phyloP scores from a whole-genome alignment of 2,797 vertebrate genomes.

The Synanceia verrucosa region DNA sequence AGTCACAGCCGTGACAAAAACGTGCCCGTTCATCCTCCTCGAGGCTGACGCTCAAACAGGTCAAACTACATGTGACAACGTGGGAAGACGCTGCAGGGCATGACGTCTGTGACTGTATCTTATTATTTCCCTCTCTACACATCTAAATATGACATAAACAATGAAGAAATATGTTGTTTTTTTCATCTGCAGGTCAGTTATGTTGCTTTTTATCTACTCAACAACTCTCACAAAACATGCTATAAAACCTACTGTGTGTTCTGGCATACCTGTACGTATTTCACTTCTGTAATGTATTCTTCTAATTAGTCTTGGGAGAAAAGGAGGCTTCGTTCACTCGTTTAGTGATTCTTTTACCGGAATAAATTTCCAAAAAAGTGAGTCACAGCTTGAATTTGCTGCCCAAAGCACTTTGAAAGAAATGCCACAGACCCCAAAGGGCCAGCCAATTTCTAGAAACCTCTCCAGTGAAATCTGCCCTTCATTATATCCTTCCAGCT shows the following conservation, averaged over 20 bases:
- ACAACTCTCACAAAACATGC: not conserved
- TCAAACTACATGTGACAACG: conserved; percentile 2
- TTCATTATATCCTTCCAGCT: conserved; percentile 50
- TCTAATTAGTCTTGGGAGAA: not conserved
- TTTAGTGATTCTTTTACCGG: conserved; percentile 25
- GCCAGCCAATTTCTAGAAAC: conserved; percentile 57
- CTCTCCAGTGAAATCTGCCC: conserved; percentile 59
- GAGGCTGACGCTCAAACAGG: not conserved
- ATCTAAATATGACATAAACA: not conserved
- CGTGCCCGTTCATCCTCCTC: conserved; percentile 2
- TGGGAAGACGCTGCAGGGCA: conserved; percentile 23
- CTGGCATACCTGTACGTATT: not conserved
- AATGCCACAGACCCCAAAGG: conserved; percentile 66
- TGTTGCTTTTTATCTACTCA: not conserved
- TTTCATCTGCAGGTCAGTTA: no score
- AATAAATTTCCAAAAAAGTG: conserved; percentile 44
- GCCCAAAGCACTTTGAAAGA: conserved; percentile 65
- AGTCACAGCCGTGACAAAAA: not conserved
- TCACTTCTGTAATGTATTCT: not conserved
- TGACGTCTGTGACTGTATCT: not conserved
- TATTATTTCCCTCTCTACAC: not conserved
- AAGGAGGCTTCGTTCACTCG: conserved; percentile 1
- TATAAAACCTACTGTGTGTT: no score
- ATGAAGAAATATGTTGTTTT: no score
- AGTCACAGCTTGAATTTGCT: conserved; percentile 54